phyloP scores from a whole-genome alignment of 2,888 invertebrate genomes.

The Anthophora plumipes region DNA sequence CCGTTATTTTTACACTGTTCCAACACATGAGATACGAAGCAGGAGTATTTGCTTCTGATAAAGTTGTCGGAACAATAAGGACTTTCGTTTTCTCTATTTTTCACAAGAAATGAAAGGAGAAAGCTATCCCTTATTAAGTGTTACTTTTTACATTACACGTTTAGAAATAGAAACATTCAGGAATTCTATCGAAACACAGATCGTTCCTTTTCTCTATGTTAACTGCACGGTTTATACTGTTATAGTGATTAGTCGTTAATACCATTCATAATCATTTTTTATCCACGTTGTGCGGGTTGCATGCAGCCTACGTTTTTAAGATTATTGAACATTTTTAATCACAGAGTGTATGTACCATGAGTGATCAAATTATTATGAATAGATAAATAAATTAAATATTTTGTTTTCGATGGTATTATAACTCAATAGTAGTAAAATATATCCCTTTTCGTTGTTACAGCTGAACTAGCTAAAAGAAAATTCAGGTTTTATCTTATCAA shows the following conservation, averaged over 20 bases:
- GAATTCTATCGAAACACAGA: neutral
- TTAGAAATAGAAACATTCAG: neutral
- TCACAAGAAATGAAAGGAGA: neutral
- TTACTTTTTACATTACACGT: neutral
- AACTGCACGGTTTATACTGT: neutral
- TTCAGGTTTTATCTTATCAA: no score
- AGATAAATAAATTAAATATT: no score
- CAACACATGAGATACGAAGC: conserved; percentile 16
- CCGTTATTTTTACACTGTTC: conserved; percentile 21
- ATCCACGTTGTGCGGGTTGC: no score
- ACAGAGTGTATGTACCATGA: no score
- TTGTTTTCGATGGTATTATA: no score
- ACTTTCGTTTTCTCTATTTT: conserved; percentile 7
- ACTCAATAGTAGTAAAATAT: no score
- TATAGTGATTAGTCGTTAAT: neutral
- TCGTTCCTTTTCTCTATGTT: neutral
- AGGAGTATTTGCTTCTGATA: conserved; percentile 4
- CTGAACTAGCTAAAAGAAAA: no score
- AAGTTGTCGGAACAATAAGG: conserved; percentile 8
- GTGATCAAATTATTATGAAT: no score
- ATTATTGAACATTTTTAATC: no score
- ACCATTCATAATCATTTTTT: no score
- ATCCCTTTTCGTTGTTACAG: no score
- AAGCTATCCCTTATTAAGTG: neutral
- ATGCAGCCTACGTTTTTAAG: no score